A percentile compares a stretch with the other conserved stretches of the same genome.
phyloP scores from a whole-genome alignment of 1,140 invertebrate species.

The Colletes latitarsis region DNA sequence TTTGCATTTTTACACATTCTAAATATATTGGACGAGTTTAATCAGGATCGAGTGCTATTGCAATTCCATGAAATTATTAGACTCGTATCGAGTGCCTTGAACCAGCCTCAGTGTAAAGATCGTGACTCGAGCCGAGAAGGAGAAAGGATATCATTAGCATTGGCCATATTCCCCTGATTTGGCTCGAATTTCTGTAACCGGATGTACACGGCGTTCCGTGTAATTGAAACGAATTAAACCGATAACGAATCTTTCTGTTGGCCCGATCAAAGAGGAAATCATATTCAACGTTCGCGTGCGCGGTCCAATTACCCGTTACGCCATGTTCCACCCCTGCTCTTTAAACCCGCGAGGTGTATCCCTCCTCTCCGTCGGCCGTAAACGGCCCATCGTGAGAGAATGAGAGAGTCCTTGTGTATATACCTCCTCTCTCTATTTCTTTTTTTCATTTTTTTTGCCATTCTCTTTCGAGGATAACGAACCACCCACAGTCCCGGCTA shows the following conservation, averaged over 20 bases:
- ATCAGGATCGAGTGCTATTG: no score
- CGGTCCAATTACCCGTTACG: conserved; percentile 17
- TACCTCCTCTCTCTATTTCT: conserved; percentile 14
- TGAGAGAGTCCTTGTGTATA: conserved; percentile 10
- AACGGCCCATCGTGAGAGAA: background rate
- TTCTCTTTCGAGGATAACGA: conserved; percentile 58
- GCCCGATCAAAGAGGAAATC: conserved; percentile 16
- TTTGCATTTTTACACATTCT: no score
- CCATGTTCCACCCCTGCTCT: background rate
- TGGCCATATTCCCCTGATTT: no score
- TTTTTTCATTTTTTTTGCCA: conserved; percentile 32
- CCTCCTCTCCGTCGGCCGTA: background rate
- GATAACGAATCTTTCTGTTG: conserved; percentile 9
- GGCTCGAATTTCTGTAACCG: no score
- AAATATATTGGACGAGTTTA: no score
- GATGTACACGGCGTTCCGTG: background rate
- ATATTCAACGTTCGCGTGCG: conserved; percentile 29
- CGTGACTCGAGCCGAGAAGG: no score
- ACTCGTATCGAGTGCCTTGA: no score
- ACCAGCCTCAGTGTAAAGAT: no score
- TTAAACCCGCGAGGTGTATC: conserved; percentile 10
- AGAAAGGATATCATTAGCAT: no score
- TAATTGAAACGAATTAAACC: conserved; percentile 19
- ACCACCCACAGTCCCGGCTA: conserved; percentile 60
- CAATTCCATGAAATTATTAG: no score